These are phyloP conservation scores for Cryptotis parvus DNA, from an alignment of 2,113 vertebrate genomes.

Conservation along the genomic window DNA sequence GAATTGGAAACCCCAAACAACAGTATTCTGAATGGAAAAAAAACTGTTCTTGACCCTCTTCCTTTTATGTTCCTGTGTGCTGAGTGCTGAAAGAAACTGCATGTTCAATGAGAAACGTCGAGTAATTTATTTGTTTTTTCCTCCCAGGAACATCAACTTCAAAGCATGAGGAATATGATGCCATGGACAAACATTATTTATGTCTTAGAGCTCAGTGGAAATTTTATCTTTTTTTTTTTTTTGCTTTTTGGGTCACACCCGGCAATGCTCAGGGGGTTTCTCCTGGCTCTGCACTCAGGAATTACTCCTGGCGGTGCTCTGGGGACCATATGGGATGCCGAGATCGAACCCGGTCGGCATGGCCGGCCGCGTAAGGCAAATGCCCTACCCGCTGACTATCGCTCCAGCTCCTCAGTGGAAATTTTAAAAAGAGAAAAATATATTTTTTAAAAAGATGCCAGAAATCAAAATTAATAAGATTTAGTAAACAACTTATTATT, in stretches of 20 bases:
- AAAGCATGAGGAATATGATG: neutral
- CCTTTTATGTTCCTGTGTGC: neutral
- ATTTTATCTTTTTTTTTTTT: too few species aligned
- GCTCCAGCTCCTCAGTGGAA: too few species aligned
- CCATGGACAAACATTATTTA: slow-evolving; percentile 18
- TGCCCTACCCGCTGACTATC: too few species aligned
- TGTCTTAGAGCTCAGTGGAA: neutral
- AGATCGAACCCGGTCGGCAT: too few species aligned
- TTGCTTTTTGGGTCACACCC: too few species aligned
- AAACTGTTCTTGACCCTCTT: neutral
- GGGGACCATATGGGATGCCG: too few species aligned
- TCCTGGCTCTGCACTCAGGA: too few species aligned
- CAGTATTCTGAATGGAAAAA: neutral
- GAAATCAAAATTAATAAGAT: slow-evolving; percentile 31
- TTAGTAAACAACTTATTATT: neutral
- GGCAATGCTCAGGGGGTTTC: too few species aligned
- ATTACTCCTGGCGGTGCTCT: too few species aligned
- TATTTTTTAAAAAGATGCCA: neutral
- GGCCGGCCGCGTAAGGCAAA: too few species aligned
- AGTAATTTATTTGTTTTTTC: slow-evolving; percentile 58
- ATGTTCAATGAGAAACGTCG: neutral
- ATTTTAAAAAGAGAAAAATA: neutral
- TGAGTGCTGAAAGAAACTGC: neutral
- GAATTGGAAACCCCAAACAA: too few species aligned
- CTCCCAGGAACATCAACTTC: neutral